Conservation (phyloP, 2,888 invertebrate species). For the Abrostola tripartita region DNA sequence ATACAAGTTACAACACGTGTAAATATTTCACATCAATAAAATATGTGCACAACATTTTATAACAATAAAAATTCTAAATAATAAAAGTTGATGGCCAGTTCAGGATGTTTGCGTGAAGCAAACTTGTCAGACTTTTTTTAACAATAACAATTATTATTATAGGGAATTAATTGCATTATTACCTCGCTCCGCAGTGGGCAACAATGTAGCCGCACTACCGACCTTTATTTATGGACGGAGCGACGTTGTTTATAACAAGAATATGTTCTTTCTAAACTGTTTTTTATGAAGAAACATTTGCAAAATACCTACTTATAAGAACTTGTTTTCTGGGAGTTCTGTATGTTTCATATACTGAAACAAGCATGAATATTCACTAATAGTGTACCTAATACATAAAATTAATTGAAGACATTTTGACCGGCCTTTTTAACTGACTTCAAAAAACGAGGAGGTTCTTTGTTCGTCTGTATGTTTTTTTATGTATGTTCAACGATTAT, state of each 20-base stretch:
- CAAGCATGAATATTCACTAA: too few relatives aligned
- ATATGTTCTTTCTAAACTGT: conserved; percentile 28
- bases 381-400: too few relatives aligned
- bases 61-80: conserved; percentile 4
- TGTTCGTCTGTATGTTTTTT: too few relatives aligned
- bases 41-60: background rate
- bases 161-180: conserved; percentile 43
- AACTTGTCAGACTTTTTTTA: conserved; percentile 22
- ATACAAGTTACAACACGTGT: background rate
- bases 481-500: too few relatives aligned
- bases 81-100: conserved; percentile 4
- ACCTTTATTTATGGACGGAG: conserved; percentile 58
- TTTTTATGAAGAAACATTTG: conserved; percentile 16
- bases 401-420: too few relatives aligned
- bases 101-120: conserved; percentile 18
- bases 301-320: background rate
- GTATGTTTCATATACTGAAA: too few relatives aligned
- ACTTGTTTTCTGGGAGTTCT: too few relatives aligned
- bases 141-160: conserved; percentile 36
- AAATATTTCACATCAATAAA: background rate
- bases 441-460: too few relatives aligned
- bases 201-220: conserved; percentile 62
- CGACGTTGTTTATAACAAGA: conserved; percentile 54
- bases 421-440: too few relatives aligned
- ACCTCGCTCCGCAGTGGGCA: conserved; percentile 33